Base-by-base conservation (phyloP, 2,797 vertebrate species). In the Chelidonichthys spinosus region DNA sequence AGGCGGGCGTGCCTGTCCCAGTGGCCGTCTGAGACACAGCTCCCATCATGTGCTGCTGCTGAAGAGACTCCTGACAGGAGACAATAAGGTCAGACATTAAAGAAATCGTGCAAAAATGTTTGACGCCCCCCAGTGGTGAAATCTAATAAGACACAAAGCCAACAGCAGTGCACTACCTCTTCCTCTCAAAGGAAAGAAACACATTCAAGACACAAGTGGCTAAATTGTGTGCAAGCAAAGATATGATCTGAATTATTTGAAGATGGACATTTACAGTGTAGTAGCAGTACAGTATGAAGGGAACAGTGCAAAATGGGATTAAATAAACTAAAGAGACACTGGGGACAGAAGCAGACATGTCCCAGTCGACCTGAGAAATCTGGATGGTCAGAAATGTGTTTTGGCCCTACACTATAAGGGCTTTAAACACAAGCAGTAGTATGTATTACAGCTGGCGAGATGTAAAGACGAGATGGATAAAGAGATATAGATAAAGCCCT, bases 1-100 rank as follows among this genome's bases (percentile, higher is more conserved):
- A 97, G 18, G 92, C 93, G 0, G 95, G 94, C 2, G 95, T 95
- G 18, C 94, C 93, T 0, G 93, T 95, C 56, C 94, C 94, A 0
- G 94, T 94, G 64, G 89, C 37, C 0, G 94, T 93, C 83, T 95
- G 94, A 18, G 94, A 88, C 3, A 85, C 50, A 33, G 94, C 55
- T 32, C 95, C 95, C 93, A 97, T 95, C 90, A 97, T 88, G 81
- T 97, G 96, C 87, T 95, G 95, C 85, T 95, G 94, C 86, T 95
- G 95, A 39, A 95, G 93, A 76, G 94, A 95, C 74, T 95, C 94
- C 95, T 95, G 58, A 46, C 5, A 77, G 33, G 47, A 61, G 0
- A 74, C 43, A 46, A 39, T 4, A 54, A 11, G 6, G 37, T 52
- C 4, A 18, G 17, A 56, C 11, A 69, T 65, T 5, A 36, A 35